Conservation (phyloP, 1,140 invertebrate species). For the Paraescarpia echinospica region DNA sequence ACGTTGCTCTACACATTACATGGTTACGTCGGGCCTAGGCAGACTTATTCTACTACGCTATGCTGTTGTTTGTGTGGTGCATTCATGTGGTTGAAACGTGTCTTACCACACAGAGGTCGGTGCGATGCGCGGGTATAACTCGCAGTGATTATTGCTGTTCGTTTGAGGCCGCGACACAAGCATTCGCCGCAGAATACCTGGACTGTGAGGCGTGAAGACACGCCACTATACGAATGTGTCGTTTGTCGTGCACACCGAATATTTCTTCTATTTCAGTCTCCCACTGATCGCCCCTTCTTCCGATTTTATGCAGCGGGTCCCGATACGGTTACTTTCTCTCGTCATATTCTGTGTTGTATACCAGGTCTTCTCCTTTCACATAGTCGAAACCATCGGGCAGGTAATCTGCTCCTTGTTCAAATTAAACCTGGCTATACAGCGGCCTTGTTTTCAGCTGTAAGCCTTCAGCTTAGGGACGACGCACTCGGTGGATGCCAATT, state of each 20-base stretch:
- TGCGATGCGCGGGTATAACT: not conserved
- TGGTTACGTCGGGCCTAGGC: not conserved
- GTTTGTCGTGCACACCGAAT: not conserved
- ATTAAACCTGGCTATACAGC: no score
- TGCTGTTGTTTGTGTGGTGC: not conserved
- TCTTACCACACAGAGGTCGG: not conserved
- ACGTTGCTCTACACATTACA: not conserved
- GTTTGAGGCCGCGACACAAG: not conserved
- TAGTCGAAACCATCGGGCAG: no score
- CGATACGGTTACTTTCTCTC: not conserved
- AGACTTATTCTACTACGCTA: not conserved
- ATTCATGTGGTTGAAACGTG: not conserved
- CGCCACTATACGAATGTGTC: not conserved
- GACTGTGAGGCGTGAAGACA: not conserved
- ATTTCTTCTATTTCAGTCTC: not conserved
- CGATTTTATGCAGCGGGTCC: not conserved
- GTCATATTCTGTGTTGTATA: not conserved
- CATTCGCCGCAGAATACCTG: not conserved
- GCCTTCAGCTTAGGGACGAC: no score
- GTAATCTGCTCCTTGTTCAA: no score
- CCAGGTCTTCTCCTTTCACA: not conserved
- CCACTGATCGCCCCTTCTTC: not conserved
- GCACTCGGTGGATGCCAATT: no score
- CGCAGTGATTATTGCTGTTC: not conserved
- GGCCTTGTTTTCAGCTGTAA: no score